These are phyloP conservation scores for Bubo scandiacus DNA, from an alignment of 2,113 vertebrate genomes.

Conservation along the genomic window DNA sequence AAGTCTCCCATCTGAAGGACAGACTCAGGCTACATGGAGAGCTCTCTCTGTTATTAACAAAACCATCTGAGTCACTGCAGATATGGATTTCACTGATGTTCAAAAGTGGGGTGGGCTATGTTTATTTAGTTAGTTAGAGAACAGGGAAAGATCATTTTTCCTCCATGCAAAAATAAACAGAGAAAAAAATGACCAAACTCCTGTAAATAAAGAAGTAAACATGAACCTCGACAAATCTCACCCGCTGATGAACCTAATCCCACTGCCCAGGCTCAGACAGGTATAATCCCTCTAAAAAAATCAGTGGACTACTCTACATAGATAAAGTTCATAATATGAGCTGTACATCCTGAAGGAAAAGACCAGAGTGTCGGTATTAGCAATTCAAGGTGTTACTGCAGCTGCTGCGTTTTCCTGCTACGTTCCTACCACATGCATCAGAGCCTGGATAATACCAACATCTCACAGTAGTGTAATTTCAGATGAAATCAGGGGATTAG, in stretches of 20 bases:
- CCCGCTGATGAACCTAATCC: background rate
- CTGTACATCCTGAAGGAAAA: background rate
- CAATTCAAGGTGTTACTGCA: background rate
- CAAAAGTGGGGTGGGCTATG: background rate
- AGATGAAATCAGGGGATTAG: background rate
- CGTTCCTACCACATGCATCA: accelerated
- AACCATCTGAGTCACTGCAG: constrained; percentile 29
- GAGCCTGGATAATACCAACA: background rate
- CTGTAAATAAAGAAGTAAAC: background rate
- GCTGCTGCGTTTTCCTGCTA: background rate
- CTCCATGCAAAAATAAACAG: background rate
- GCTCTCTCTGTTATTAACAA: constrained; percentile 21
- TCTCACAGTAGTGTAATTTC: background rate
- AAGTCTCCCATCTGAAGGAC: constrained; percentile 44
- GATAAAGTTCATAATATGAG: background rate
- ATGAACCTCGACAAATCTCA: background rate
- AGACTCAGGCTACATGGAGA: constrained; percentile 4
- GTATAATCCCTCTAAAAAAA: background rate
- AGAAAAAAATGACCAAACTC: background rate
- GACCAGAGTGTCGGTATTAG: background rate
- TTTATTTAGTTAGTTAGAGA: constrained; percentile 24
- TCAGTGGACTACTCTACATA: accelerated
- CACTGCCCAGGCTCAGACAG: background rate
- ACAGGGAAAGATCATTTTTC: background rate
- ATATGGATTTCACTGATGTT: constrained; percentile 33